Evolutionary conservation across 2,113 vertebrate species (phyloP).

Genomic region (Sapajus apella): DNA sequence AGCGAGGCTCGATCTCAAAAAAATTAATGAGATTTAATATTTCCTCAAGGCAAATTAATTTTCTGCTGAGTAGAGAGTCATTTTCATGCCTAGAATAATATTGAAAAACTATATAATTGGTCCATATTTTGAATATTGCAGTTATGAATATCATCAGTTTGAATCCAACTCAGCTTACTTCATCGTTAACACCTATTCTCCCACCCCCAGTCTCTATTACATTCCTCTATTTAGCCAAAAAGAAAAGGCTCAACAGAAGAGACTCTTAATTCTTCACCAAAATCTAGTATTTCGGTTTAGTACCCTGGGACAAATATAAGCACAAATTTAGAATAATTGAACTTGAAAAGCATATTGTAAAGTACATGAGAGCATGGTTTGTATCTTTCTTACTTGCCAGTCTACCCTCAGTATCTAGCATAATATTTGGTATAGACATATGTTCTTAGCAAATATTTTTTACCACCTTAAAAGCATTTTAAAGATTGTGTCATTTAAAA

Average conservation of each 20-base stretch:
- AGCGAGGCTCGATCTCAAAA: neutral
- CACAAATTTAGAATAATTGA: neutral
- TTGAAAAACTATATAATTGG: neutral
- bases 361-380: neutral
- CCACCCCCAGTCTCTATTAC: neutral
- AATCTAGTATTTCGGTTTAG: constrained; percentile 27
- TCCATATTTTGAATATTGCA: neutral
- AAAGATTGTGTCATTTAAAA: neutral
- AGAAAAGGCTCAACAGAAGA: neutral
- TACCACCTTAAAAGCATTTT: neutral
- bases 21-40: neutral
- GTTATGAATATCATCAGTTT: neutral
- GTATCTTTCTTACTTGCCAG: neutral
- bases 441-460: neutral
- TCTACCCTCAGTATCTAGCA: neutral
- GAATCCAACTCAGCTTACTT: neutral
- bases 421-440: neutral
- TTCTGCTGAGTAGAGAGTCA: constrained; percentile 43
- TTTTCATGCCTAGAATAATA: neutral
- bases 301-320: neutral
- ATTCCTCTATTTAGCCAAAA: neutral
- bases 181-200: neutral
- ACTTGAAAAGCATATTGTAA: neutral
- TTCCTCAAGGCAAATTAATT: constrained; percentile 1
- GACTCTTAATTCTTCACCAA: neutral